phyloP scores from a whole-genome alignment of 2,888 invertebrate species.

The Zonitis immaculata region DNA sequence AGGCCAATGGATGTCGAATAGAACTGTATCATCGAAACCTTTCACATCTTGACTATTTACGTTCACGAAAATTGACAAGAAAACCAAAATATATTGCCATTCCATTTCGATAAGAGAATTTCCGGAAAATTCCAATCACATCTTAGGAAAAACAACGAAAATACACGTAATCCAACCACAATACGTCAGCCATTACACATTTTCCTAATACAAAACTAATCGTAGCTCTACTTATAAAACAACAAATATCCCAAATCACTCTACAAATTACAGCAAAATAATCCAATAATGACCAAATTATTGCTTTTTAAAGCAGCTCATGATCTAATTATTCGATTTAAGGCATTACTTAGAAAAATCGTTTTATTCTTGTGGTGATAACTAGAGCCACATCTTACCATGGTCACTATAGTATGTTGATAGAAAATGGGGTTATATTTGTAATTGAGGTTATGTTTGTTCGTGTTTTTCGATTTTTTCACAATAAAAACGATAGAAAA shows the following conservation, averaged over 20 bases:
- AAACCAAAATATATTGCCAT: not conserved
- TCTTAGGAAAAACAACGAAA: not conserved
- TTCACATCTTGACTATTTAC: slow-evolving; percentile 62
- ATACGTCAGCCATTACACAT: not conserved
- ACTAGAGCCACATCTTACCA: not conserved
- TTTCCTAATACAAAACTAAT: not conserved
- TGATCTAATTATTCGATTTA: no score
- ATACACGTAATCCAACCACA: not conserved
- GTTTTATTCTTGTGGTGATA: no score
- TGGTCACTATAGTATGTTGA: no score
- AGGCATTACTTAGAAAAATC: no score
- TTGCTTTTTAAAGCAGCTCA: no score
- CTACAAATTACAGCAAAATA: no score
- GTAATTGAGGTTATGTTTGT: not conserved
- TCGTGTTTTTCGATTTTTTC: slow-evolving; percentile 11
- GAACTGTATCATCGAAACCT: slow-evolving; percentile 76
- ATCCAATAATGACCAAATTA: no score
- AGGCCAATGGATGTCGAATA: slow-evolving; percentile 77
- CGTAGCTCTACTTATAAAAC: not conserved
- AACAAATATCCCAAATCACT: no score
- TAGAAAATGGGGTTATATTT: not conserved
- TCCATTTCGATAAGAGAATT: not conserved
- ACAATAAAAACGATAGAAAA: slow-evolving; percentile 12
- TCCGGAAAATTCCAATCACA: not conserved
- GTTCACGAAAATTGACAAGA: not conserved